A percentile compares a stretch with the other conserved stretches of the same genome.
These are phyloP conservation scores for Scomber scombrus DNA, from an alignment of 2,113 vertebrate genomes.

Conservation along the genomic window DNA sequence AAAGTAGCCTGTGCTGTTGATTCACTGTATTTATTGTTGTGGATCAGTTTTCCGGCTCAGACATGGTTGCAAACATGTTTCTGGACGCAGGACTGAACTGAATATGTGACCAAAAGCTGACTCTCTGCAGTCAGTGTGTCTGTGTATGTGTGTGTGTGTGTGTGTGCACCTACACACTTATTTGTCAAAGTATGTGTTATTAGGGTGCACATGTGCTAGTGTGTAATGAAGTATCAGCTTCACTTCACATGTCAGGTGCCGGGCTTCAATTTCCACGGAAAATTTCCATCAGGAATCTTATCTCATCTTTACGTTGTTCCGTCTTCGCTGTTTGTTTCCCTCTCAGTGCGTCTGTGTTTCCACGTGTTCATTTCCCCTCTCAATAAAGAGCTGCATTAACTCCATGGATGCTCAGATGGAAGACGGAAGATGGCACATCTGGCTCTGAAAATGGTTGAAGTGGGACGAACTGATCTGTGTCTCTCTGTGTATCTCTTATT, in stretches of 20 bases:
- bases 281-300: slow-evolving; percentile 43
- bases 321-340: slow-evolving; percentile 29
- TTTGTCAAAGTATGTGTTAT: neutral
- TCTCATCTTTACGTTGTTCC: slow-evolving; percentile 5
- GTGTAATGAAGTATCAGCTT: slow-evolving; percentile 33
- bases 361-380: slow-evolving; percentile 52
- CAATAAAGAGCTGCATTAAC: slow-evolving; percentile 52
- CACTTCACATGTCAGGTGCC: slow-evolving; percentile 19
- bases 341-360: slow-evolving; percentile 41
- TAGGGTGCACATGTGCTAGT: slow-evolving; percentile 4
- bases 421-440: slow-evolving; percentile 62
- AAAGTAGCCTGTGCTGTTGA: neutral
- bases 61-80: neutral
- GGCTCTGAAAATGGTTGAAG: slow-evolving; percentile 53
- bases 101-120: neutral
- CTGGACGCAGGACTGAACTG: neutral
- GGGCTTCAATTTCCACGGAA: slow-evolving; percentile 42
- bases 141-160: neutral
- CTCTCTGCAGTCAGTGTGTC: neutral
- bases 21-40: neutral
- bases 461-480: slow-evolving; percentile 26
- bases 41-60: neutral
- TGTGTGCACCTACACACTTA: neutral
- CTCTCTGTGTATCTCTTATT: slow-evolving; percentile 22
- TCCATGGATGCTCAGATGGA: slow-evolving; percentile 43